Evolutionary conservation across 2,113 vertebrate species (phyloP).

Genomic region (Pseudois nayaur): DNA sequence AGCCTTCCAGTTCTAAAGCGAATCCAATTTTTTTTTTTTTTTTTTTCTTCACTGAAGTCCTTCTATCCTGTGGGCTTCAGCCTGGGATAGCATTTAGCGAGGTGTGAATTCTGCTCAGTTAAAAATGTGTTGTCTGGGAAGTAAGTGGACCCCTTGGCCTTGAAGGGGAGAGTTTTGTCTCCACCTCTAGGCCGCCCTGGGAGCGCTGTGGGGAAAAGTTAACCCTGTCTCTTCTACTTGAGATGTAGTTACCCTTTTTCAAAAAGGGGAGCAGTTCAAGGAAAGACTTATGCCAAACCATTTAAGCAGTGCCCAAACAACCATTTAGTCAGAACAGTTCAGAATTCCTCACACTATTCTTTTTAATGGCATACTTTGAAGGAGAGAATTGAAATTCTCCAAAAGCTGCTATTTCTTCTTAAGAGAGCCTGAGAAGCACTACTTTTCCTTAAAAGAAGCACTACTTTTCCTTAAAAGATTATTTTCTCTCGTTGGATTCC

Average conservation of each 20-base stretch:
- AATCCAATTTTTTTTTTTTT: background rate
- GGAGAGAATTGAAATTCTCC: background rate
- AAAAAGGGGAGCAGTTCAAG: background rate
- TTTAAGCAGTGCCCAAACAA: background rate
- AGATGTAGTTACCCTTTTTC: background rate
- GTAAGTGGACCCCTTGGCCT: background rate
- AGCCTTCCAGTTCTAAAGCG: background rate
- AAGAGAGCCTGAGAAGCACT: background rate
- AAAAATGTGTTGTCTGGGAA: background rate
- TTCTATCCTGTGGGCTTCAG: background rate
- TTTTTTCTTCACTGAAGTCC: background rate
- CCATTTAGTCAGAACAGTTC: background rate
- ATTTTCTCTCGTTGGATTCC: background rate
- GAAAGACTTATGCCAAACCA: background rate
- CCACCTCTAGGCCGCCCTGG: background rate
- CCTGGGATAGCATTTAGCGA: background rate
- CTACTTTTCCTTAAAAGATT: background rate
- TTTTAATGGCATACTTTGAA: background rate
- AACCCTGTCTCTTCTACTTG: background rate
- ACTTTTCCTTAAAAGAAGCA: background rate
- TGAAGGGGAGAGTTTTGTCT: background rate
- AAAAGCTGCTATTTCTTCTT: conserved; percentile 12
- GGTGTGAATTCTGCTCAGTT: background rate
- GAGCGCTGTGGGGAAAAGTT: background rate
- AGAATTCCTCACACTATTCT: background rate